A percentile compares a stretch with the other conserved stretches of the same genome.
phyloP scores from a whole-genome alignment of 2,797 vertebrate species.

The Acanthurus tractus region DNA sequence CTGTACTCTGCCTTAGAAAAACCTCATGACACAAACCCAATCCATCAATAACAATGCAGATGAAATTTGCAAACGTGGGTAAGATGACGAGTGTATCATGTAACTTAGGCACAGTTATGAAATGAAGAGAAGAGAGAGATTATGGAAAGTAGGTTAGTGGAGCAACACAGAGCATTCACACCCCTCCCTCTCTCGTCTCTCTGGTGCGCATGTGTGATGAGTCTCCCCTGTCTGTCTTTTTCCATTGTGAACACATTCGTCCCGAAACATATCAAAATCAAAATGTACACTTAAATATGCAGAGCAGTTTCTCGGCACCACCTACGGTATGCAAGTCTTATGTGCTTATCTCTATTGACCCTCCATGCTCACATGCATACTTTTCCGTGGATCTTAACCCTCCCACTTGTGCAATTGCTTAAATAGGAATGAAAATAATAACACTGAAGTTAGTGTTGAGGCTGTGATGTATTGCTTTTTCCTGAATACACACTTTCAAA shows the following conservation, averaged over 20 bases:
- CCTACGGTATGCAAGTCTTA: conserved; percentile 7
- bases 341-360: conserved; percentile 26
- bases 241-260: conserved; percentile 38
- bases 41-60: conserved; percentile 50
- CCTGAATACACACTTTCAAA: conserved; percentile 33
- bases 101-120: conserved; percentile 84
- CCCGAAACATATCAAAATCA: conserved; percentile 16
- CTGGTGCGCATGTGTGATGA: conserved; percentile 57
- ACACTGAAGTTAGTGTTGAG: not conserved
- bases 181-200: conserved; percentile 63
- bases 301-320: conserved; percentile 13
- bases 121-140: conserved; percentile 82
- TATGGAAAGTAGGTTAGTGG: conserved; percentile 88
- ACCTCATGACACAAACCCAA: conserved; percentile 9
- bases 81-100: conserved; percentile 74
- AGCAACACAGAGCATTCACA: conserved; percentile 76
- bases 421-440: conserved; percentile 5
- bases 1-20: conserved; percentile 7
- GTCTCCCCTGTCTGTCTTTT: conserved; percentile 40
- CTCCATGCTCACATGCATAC: not conserved
- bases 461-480: conserved; percentile 22
- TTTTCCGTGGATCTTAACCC: conserved; percentile 3
- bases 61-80: conserved; percentile 58
- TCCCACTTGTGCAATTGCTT: not conserved
- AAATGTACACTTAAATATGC: conserved; percentile 6